Conservation (phyloP, 64 coral and sea anemone genomes). For the Exaiptasia diaphana region DNA sequence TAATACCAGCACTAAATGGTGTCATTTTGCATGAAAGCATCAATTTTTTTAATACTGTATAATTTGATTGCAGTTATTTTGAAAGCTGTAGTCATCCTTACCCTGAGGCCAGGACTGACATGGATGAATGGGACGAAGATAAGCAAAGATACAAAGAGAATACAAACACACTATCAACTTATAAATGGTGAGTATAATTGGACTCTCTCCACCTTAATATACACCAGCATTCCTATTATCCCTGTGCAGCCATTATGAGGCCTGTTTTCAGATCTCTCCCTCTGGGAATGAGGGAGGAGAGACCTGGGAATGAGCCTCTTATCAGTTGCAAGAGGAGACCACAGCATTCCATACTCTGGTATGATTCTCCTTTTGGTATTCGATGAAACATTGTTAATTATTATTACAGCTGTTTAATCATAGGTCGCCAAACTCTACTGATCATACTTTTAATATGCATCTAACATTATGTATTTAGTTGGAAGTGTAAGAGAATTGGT, state of each 20-base stretch:
- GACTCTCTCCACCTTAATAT: not conserved
- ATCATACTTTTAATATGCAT: no score
- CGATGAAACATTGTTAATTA: no score
- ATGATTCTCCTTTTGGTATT: not conserved
- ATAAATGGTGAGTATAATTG: slow-evolving; percentile 58
- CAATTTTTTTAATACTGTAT: no score
- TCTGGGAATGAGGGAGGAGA: not conserved
- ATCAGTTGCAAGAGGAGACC: not conserved
- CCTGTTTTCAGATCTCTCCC: not conserved
- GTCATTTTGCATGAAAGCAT: no score
- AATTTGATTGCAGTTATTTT: not conserved
- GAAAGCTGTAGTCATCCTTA: not conserved
- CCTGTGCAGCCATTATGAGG: not conserved
- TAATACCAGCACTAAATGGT: no score
- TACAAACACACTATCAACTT: slow-evolving; percentile 49
- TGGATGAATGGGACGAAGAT: slow-evolving; percentile 18
- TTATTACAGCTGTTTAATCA: no score
- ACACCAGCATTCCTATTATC: not conserved
- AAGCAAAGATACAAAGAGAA: slow-evolving; percentile 34
- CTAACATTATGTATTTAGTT: slow-evolving; percentile 42
- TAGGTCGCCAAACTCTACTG: no score
- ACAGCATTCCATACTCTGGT: not conserved
- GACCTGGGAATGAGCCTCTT: not conserved
- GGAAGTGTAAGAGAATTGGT: slow-evolving; percentile 72
- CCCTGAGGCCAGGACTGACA: not conserved